These are phyloP conservation scores for Ictidomys tridecemlineatus DNA, from an alignment of 2,113 vertebrate genomes.

Conservation along the genomic window DNA sequence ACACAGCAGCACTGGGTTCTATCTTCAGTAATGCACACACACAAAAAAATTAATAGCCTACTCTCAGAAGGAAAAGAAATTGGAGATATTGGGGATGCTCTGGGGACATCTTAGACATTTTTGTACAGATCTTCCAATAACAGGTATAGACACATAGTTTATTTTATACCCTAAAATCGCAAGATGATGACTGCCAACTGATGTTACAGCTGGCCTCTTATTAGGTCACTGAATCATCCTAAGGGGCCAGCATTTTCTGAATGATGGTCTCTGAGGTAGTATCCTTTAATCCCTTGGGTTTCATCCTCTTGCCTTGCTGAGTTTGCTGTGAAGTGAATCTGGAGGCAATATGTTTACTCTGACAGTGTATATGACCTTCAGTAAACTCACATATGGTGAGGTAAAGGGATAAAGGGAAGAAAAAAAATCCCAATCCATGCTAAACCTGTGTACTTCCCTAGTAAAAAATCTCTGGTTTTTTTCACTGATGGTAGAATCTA, in stretches of 20 bases:
- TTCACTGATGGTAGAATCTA: not conserved
- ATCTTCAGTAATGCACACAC: too few species aligned
- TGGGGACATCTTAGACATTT: not conserved
- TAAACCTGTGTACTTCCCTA: not conserved
- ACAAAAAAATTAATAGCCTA: not conserved
- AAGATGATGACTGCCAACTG: slow-evolving; percentile 32
- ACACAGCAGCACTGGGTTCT: too few species aligned
- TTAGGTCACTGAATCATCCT: slow-evolving; percentile 60
- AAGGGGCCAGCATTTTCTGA: slow-evolving; percentile 47
- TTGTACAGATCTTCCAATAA: slow-evolving; percentile 53
- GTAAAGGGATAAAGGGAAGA: not conserved
- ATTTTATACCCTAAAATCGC: slow-evolving; percentile 49
- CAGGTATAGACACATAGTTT: not conserved
- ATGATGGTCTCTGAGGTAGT: not conserved
- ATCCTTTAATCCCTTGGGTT: slow-evolving; percentile 23
- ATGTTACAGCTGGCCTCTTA: slow-evolving; percentile 20
- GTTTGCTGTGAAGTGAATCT: slow-evolving; percentile 23
- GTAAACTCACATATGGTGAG: not conserved
- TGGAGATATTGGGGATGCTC: not conserved
- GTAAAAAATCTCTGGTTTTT: not conserved
- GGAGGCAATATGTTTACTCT: not conserved
- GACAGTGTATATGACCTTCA: slow-evolving; percentile 15
- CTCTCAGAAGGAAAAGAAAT: not conserved
- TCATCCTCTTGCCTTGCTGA: not conserved
- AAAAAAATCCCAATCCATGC: not conserved